Conservation (phyloP, 2,797 vertebrate species). For the Antennarius maculatus region DNA sequence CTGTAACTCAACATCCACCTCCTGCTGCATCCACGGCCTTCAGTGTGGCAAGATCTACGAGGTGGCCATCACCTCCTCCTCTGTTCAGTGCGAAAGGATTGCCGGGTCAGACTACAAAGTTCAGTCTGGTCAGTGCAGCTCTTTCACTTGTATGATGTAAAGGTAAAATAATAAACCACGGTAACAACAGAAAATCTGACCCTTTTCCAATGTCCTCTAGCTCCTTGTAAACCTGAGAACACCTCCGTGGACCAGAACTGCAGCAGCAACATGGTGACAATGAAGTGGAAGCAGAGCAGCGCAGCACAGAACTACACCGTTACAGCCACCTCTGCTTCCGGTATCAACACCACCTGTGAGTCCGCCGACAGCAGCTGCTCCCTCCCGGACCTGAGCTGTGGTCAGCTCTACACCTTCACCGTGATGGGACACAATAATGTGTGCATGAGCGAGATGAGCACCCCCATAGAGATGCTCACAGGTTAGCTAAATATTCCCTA, state of each 20-base stretch:
- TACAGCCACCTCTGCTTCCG: slow-evolving; percentile 45
- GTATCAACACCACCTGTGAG: slow-evolving; percentile 61
- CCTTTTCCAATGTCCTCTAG: slow-evolving; percentile 36
- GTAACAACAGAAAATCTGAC: not conserved
- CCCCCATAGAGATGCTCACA: slow-evolving; percentile 44
- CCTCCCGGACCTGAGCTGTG: slow-evolving; percentile 73
- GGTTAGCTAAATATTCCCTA: slow-evolving; percentile 44
- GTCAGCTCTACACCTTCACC: slow-evolving; percentile 72
- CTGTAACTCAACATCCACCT: slow-evolving; percentile 65
- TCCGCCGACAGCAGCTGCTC: slow-evolving; percentile 58
- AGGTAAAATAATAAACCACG: not conserved
- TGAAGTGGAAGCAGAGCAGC: slow-evolving; percentile 56
- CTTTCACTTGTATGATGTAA: not conserved
- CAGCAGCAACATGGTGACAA: slow-evolving; percentile 57
- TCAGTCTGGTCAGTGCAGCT: slow-evolving; percentile 66
- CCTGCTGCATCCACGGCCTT: slow-evolving; percentile 68
- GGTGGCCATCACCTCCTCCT: slow-evolving; percentile 68
- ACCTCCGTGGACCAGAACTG: slow-evolving; percentile 61
- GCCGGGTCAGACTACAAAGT: slow-evolving; percentile 66
- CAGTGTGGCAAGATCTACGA: slow-evolving; percentile 70
- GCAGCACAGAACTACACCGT: slow-evolving; percentile 65
- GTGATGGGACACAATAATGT: slow-evolving; percentile 66
- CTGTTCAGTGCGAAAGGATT: slow-evolving; percentile 61
- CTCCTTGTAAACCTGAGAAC: slow-evolving; percentile 71
- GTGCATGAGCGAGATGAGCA: slow-evolving; percentile 67